phyloP scores from a whole-genome alignment of 2,888 invertebrate genomes.

The Belgica antarctica region DNA sequence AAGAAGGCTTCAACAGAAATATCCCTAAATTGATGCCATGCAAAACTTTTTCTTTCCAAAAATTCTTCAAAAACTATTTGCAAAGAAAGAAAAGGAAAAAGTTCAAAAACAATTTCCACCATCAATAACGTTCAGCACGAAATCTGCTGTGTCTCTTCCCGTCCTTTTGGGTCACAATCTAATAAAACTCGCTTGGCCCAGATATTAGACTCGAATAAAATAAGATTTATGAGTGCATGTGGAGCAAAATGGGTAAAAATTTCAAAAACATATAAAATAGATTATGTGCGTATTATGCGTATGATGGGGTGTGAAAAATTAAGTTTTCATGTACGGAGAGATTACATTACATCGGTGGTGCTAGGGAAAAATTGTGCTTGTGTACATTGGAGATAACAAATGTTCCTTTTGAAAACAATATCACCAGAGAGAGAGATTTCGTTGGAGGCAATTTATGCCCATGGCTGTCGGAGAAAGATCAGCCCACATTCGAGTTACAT shows the following conservation, averaged over 20 bases:
- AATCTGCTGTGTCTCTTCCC: slow-evolving; percentile 4
- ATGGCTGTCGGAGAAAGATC: neutral
- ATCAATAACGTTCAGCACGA: neutral
- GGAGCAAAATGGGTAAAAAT: slow-evolving; percentile 27
- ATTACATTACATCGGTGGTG: slow-evolving; percentile 36
- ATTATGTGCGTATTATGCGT: slow-evolving; percentile 38
- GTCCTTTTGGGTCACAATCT: slow-evolving; percentile 27
- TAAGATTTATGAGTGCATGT: slow-evolving; percentile 38
- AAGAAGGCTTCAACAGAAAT: neutral
- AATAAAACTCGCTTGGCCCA: slow-evolving; percentile 19
- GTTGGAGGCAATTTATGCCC: slow-evolving; percentile 27
- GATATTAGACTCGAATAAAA: slow-evolving; percentile 43
- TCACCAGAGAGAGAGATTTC: neutral
- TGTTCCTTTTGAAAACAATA: slow-evolving; percentile 16
- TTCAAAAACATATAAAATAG: slow-evolving; percentile 38
- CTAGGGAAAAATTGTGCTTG: neutral
- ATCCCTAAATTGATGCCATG: neutral
- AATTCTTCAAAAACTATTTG: neutral
- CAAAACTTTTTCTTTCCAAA: neutral
- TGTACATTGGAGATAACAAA: slow-evolving; percentile 34
- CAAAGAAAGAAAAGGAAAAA: too few species aligned
- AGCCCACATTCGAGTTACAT: slow-evolving; percentile 11
- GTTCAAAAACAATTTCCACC: neutral
- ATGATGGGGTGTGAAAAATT: slow-evolving; percentile 44
- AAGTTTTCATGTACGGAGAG: slow-evolving; percentile 43